phyloP scores from a whole-genome alignment of 23 tunicate genomes.

The Halocynthia roretzi region DNA sequence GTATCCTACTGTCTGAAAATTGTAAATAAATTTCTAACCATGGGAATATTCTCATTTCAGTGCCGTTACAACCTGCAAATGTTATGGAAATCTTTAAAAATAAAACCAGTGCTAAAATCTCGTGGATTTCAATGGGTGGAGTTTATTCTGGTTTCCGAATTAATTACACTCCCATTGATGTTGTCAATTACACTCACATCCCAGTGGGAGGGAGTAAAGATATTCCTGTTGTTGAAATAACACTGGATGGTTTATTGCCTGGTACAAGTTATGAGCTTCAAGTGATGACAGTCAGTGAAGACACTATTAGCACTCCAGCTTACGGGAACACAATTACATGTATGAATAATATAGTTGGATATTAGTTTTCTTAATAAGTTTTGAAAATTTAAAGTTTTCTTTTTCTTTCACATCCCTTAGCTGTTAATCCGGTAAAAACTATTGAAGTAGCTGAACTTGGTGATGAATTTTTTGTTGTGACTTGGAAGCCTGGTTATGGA shows the following conservation, averaged over 20 bases:
- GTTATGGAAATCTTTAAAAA: neutral
- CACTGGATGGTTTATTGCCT: neutral
- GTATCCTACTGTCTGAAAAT: too few relatives aligned
- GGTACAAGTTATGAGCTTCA: neutral
- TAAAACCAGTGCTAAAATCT: neutral
- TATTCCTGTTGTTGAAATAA: neutral
- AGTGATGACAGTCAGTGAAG: conserved; percentile 2
- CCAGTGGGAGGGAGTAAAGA: neutral
- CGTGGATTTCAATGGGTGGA: neutral
- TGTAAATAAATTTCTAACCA: too few relatives aligned
- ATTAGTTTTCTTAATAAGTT: too few relatives aligned
- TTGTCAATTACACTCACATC: neutral
- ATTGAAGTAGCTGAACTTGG: neutral
- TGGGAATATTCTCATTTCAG: neutral
- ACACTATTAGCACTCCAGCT: neutral
- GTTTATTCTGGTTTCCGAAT: neutral
- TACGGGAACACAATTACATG: neutral
- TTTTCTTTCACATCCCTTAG: neutral
- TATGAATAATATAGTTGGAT: neutral
- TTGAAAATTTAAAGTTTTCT: neutral
- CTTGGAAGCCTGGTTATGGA: conserved; percentile 3
- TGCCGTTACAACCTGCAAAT: neutral
- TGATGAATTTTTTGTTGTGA: neutral
- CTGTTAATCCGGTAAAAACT: neutral
- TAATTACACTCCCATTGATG: neutral